Base-by-base conservation (phyloP, 2,888 invertebrate genomes). In the Meghimatium bilineatum region DNA sequence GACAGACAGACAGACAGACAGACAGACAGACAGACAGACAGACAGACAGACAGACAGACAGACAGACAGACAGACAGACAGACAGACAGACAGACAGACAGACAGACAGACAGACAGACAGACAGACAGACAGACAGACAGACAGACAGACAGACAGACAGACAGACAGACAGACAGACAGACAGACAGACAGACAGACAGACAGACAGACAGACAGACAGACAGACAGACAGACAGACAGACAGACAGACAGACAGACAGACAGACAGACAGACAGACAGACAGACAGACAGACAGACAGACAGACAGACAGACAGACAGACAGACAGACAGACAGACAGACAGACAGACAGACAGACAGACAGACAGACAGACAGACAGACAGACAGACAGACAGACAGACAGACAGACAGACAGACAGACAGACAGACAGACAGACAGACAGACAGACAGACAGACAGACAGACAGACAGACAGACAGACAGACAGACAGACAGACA, bases 131-230 rank as follows among this genome's bases (percentile, higher is more conserved):
- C 17, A 29, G 23, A 29, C 17, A 69, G 29, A 29, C 14, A 69
- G 71, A 69, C 17, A 29, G 29, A 69, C 17, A 29, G 20, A 29
- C 17, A 26, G 71, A 69, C 14, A 29, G 29, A 69, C 26, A 69
- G 29, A 29, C 17, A 69, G 71, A 69, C 17, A n/a, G n/a, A n/a
- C n/a, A n/a, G n/a, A n/a, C n/a, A n/a, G n/a, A n/a, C n/a, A n/a
- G n/a, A n/a, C n/a, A n/a, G n/a, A n/a, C n/a, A n/a, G 56, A 56
- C 56, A 56, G 56, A 56, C 56, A 56, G 56, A 56, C 56, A 56
- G 56, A 56, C 56, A 56, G 56, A 56, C 56, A 56, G 56, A 56
- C 56, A 56, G 56, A 56, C 56, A 56, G 56, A 56, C 56, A 56
- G 56, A 56, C 56, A 56, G 52, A 52, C 52, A 52, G 52, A 52